Evolutionary conservation across 92 coral and sea anemone genomes (phyloP).

Genomic region (Siderastrea siderea): DNA sequence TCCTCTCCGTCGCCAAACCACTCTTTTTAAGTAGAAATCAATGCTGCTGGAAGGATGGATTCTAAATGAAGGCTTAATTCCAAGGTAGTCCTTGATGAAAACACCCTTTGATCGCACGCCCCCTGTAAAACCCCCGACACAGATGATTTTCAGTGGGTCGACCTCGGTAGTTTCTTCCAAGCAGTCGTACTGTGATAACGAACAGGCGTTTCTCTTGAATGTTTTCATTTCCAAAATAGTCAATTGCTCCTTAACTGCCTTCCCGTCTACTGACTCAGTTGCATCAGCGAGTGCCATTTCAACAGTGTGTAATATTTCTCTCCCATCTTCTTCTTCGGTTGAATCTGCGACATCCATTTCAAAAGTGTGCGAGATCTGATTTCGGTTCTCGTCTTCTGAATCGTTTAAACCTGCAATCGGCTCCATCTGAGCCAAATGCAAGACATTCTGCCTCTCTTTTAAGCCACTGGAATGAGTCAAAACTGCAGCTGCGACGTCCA

Average conservation of each 20-base stretch:
- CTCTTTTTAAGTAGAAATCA: conserved; percentile 46
- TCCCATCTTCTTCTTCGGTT: neutral
- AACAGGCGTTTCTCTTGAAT: conserved; percentile 47
- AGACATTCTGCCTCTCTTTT: too few species aligned
- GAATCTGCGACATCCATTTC: neutral
- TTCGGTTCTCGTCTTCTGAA: neutral
- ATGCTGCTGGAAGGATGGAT: conserved; percentile 52
- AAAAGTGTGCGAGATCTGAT: neutral
- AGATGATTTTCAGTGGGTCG: conserved; percentile 57
- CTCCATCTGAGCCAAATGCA: too few species aligned
- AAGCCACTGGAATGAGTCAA: neutral
- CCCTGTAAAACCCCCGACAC: conserved; percentile 76
- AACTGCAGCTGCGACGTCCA: neutral
- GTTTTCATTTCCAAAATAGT: conserved; percentile 42
- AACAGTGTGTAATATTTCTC: neutral
- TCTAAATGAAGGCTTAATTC: conserved; percentile 49
- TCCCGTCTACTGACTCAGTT: conserved; percentile 3
- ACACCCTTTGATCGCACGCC: conserved; percentile 61
- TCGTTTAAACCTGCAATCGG: neutral
- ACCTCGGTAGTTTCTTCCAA: conserved; percentile 28
- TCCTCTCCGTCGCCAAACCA: conserved; percentile 4
- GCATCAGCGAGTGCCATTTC: conserved; percentile 15
- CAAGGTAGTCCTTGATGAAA: conserved; percentile 70
- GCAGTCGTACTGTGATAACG: conserved; percentile 19
- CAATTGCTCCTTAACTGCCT: neutral